Conservation (phyloP, 2,888 invertebrate species). For the Cephus pygmeus region DNA sequence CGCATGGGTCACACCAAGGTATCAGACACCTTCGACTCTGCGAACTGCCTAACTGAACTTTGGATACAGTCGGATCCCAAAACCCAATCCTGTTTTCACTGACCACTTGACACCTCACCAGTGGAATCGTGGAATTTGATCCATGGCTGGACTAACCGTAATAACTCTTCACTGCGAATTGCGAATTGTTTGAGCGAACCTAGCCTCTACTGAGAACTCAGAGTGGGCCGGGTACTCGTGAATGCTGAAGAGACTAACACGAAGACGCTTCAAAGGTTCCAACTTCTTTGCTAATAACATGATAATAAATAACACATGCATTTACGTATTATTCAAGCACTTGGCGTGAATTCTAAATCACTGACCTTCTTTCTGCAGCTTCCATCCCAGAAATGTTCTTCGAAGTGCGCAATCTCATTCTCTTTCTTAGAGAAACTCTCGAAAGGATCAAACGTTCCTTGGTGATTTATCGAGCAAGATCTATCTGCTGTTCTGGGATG, state of each 20-base stretch:
- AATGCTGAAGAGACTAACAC: constrained; percentile 9
- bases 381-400: not conserved
- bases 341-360: not conserved
- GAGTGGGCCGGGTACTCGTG: not conserved
- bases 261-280: constrained; percentile 11
- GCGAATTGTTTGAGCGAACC: not conserved
- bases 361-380: not conserved
- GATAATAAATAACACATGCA: not conserved
- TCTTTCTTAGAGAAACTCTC: not conserved
- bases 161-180: not conserved
- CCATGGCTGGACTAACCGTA: not conserved
- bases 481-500: not conserved
- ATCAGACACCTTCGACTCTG: constrained; percentile 63
- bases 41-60: not conserved
- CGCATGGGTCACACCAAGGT: constrained; percentile 97
- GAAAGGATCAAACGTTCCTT: not conserved
- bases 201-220: not conserved
- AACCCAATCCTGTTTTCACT: not conserved
- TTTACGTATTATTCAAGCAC: not conserved
- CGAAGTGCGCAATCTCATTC: not conserved
- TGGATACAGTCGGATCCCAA: not conserved
- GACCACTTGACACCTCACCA: not conserved
- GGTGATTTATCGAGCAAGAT: not conserved
- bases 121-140: not conserved
- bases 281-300: not conserved